Conservation (phyloP, 2,113 vertebrate species). For the Colaptes auratus region DNA sequence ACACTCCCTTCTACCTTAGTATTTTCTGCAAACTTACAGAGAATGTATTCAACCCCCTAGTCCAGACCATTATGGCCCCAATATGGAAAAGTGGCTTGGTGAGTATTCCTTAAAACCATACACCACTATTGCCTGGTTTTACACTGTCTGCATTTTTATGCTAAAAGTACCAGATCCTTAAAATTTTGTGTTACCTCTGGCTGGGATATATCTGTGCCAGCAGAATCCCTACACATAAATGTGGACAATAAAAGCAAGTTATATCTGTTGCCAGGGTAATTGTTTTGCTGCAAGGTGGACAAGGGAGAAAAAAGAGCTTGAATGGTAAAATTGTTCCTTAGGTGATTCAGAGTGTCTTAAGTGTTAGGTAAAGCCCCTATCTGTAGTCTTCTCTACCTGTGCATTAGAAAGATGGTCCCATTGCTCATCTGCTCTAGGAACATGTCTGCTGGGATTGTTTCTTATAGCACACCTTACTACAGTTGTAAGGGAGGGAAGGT, state of each 20-base stretch:
- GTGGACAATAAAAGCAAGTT: not conserved
- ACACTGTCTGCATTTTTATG: not conserved
- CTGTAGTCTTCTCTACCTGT: not conserved
- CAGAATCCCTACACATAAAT: accelerated
- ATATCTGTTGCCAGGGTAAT: not conserved
- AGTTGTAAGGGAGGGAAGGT: too few species aligned
- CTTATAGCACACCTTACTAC: not conserved
- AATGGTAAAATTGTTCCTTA: not conserved
- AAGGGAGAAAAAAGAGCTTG: not conserved
- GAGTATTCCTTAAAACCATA: not conserved
- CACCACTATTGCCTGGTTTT: not conserved
- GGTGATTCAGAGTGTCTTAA: not conserved
- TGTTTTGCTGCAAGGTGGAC: not conserved
- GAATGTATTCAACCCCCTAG: too few species aligned
- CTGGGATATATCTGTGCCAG: not conserved
- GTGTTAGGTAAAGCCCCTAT: not conserved
- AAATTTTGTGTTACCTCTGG: not conserved
- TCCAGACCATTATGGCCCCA: too few species aligned
- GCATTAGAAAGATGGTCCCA: not conserved
- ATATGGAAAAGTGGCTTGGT: too few species aligned
- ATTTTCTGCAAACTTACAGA: too few species aligned
- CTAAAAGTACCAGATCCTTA: not conserved
- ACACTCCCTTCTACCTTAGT: too few species aligned
- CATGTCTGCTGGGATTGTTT: accelerated
- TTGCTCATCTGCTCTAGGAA: not conserved